phyloP scores from a whole-genome alignment of 1,140 invertebrate species.

The Neodiprion lecontei region DNA sequence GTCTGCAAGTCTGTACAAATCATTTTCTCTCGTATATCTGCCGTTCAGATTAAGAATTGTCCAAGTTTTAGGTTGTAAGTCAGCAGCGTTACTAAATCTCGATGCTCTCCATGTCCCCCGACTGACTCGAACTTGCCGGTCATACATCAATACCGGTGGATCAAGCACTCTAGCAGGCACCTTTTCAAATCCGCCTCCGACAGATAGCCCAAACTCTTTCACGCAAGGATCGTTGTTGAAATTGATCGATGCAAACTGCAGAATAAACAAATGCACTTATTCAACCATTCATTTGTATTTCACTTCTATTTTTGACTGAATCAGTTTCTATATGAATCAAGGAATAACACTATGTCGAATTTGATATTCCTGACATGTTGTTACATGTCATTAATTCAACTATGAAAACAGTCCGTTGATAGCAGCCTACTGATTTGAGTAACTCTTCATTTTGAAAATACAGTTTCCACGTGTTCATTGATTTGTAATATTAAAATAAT shows the following conservation, averaged over 20 bases:
- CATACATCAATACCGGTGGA: constrained; percentile 64
- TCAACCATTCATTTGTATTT: not conserved
- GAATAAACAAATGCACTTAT: constrained; percentile 14
- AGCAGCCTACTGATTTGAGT: too few species aligned
- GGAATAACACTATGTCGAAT: too few species aligned
- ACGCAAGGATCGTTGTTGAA: constrained; percentile 62
- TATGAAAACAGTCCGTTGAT: too few species aligned
- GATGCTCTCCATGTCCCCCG: constrained; percentile 60
- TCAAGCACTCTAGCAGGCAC: constrained; percentile 65
- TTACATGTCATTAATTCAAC: too few species aligned
- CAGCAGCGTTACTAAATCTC: constrained; percentile 44
- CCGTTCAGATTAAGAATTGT: constrained; percentile 55
- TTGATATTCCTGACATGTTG: too few species aligned
- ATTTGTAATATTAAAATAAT: constrained; percentile 9
- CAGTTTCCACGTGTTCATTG: too few species aligned
- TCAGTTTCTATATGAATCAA: too few species aligned
- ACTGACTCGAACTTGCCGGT: constrained; percentile 30
- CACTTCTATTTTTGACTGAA: too few species aligned
- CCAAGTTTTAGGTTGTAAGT: constrained; percentile 45
- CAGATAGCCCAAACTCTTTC: constrained; percentile 67
- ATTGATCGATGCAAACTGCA: constrained; percentile 43
- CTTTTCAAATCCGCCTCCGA: constrained; percentile 62
- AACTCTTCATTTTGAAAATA: too few species aligned
- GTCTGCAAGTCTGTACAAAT: constrained; percentile 29
- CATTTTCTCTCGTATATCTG: constrained; percentile 20